phyloP scores from a whole-genome alignment of 2,113 vertebrate genomes.

The Nothocercus nigrocapillus region DNA sequence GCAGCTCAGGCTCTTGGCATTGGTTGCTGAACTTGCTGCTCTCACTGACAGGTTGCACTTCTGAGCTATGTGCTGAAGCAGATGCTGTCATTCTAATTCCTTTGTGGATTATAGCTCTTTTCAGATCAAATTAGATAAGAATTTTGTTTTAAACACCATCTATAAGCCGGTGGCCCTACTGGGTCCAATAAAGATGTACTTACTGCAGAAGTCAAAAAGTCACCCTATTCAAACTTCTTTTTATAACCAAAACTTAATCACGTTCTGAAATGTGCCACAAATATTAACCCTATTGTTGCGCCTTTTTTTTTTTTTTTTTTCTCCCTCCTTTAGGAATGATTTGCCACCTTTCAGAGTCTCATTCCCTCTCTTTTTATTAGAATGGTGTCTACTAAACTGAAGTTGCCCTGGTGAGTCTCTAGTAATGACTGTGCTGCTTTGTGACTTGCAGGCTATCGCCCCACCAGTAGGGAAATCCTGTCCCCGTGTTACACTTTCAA shows the following conservation, averaged over 20 bases:
- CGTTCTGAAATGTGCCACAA: neutral
- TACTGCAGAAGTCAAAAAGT: neutral
- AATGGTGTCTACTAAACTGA: neutral
- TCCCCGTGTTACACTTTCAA: neutral
- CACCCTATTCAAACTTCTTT: neutral
- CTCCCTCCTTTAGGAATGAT: neutral
- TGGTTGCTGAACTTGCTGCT: neutral
- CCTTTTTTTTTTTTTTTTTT: neutral
- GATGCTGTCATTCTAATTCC: neutral
- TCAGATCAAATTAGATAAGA: neutral
- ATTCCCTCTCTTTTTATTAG: neutral
- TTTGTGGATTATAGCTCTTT: neutral
- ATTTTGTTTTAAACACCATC: neutral
- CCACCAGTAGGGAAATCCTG: neutral
- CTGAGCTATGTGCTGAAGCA: neutral
- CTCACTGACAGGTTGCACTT: neutral
- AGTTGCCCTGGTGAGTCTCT: accelerated
- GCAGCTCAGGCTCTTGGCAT: accelerated
- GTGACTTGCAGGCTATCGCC: neutral
- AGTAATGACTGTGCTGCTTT: neutral
- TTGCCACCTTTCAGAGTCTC: neutral
- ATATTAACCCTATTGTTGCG: neutral
- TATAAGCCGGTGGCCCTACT: neutral
- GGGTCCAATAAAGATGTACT: neutral
- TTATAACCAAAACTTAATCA: neutral